A percentile compares a stretch with the other conserved stretches of the same genome.
These are phyloP conservation scores for Nothocercus nigrocapillus DNA, from an alignment of 2,113 vertebrate genomes.

Conservation along the genomic window DNA sequence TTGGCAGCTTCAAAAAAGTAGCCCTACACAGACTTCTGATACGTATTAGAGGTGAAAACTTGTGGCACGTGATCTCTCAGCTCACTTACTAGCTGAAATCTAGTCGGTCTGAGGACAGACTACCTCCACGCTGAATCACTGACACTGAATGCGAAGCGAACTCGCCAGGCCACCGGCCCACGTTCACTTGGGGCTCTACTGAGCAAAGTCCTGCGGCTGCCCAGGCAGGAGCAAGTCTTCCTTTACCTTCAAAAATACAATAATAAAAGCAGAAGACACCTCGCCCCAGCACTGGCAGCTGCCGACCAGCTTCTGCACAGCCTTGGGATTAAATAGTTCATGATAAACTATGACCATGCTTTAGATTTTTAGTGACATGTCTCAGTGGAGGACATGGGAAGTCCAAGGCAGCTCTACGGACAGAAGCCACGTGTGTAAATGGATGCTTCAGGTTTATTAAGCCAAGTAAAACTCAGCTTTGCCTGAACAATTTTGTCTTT, in stretches of 20 bases:
- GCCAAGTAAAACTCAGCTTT: neutral
- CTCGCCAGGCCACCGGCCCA: neutral
- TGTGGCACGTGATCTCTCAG: neutral
- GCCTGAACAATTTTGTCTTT: neutral
- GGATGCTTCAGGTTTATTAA: neutral
- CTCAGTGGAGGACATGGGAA: neutral
- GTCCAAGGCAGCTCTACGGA: neutral
- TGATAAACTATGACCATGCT: neutral
- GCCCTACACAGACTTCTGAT: slow-evolving; percentile 14
- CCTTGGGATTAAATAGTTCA: neutral
- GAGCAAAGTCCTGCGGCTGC: slow-evolving; percentile 5
- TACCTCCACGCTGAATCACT: neutral
- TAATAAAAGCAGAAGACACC: neutral
- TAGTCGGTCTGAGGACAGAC: neutral
- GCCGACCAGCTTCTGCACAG: neutral
- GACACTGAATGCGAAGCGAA: neutral
- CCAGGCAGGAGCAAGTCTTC: neutral
- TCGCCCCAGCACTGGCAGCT: neutral
- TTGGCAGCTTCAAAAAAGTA: slow-evolving; percentile 31
- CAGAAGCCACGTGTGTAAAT: neutral
- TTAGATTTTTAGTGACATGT: neutral
- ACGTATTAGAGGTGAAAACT: neutral
- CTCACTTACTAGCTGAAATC: neutral
- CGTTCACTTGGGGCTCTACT: slow-evolving; percentile 20
- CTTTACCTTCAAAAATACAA: neutral